A percentile compares a stretch with the other conserved stretches of the same genome.
Evolutionary conservation across 2,797 vertebrate species (phyloP).

Genomic region (Enoplosus armatus): DNA sequence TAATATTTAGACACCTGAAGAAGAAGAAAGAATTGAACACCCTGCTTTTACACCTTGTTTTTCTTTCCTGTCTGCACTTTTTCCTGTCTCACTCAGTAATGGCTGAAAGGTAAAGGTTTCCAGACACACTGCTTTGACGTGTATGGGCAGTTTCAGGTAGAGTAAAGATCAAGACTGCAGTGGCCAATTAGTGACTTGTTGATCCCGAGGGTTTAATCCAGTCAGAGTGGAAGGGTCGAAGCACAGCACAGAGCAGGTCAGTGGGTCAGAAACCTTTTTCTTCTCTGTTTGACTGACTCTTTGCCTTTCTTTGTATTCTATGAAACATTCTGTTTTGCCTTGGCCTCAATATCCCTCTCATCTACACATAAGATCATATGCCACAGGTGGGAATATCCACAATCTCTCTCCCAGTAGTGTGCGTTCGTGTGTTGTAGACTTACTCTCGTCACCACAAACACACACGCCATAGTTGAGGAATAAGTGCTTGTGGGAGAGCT

Average conservation of each 20-base stretch:
- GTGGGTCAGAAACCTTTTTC: slow-evolving; percentile 12
- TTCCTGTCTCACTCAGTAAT: background rate
- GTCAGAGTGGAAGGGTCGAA: slow-evolving; percentile 1
- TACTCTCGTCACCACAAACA: slow-evolving; percentile 96
- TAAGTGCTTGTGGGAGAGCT: slow-evolving; percentile 96
- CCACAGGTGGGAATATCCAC: background rate
- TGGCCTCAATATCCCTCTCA: background rate
- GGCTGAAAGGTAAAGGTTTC: background rate
- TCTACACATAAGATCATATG: background rate
- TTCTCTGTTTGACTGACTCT: background rate
- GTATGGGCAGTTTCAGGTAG: background rate
- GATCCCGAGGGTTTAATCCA: slow-evolving; percentile 16
- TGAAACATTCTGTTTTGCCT: background rate
- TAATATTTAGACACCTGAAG: too few species aligned
- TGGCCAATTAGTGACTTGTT: slow-evolving; percentile 8
- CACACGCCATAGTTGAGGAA: slow-evolving; percentile 97
- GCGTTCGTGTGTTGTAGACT: slow-evolving; percentile 74
- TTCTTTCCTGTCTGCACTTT: background rate
- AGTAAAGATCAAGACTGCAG: slow-evolving; percentile 15
- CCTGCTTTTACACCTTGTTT: background rate
- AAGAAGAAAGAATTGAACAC: background rate
- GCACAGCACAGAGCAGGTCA: background rate
- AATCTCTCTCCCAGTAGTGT: background rate
- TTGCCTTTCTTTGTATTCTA: background rate
- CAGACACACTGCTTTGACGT: background rate